Base-by-base conservation (phyloP, 2,113 vertebrate genomes). In the Cavia porcellus region DNA sequence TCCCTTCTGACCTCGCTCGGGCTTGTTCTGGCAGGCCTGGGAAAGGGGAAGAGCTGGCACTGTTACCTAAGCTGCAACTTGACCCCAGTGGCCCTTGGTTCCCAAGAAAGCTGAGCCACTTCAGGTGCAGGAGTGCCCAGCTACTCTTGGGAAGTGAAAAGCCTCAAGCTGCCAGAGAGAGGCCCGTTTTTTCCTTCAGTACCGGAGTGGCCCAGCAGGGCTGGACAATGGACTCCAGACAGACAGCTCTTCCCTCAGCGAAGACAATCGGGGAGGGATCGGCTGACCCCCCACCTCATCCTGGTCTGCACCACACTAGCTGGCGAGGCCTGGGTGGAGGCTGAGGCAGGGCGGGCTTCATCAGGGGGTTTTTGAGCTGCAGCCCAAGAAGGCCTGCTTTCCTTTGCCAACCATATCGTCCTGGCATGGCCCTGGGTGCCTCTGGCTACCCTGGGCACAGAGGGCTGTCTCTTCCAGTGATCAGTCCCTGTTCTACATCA, bases 51-150 rank as follows among this genome's bases (percentile, higher is more conserved):
- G 19, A 45, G 61, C 66, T 62, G 59, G 6, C 17, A 24, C 38
- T 74, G 59, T 92, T 94, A 62, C 72, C 77, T 95, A 96, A 96
- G 32, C 59, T 9, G 75, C 61, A 97, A 96, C 90, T 74, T 3
- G 90, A 97, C 72, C 38, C 82, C 86, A 6, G 64, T 45, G 47
- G 82, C 35, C 38, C n/a, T 42, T 7, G 35, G 81, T 88, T 97
- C 95, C 90, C 91, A 96, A 72, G 95, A 90, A 96, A 97, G 77
- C 38, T 14, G 68, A 97, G 25, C 30, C 82, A 72, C 64, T 47
- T n/a, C 97, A 96, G 90, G 96, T 90, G 90, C 79, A 32, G 81
- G 75, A 45, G 25, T 17, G 3, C 68, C 74, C 62, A 15, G 68
- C n/a, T 1, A 6, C 19, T 28, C 87, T 19, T 57, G 62, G 85